phyloP scores from a whole-genome alignment of 23 tunicate genomes.

The Ascidia mentula region DNA sequence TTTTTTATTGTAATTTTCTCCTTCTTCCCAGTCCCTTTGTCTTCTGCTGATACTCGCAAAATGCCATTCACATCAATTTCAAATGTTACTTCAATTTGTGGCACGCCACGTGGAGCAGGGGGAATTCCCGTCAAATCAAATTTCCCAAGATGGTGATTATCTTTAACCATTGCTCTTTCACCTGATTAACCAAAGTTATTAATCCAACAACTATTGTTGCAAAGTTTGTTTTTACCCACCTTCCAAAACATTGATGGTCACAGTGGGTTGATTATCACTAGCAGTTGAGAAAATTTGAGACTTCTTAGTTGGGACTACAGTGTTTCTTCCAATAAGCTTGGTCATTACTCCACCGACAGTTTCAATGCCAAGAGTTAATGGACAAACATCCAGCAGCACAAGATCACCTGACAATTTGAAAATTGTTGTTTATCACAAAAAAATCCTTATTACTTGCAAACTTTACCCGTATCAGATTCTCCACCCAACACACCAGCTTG shows the following conservation, averaged over 20 bases:
- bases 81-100: conserved; percentile 97
- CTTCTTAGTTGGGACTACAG: conserved; percentile 98
- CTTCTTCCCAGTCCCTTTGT: conserved; percentile 97
- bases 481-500: conserved; percentile 98
- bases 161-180: conserved; percentile 97
- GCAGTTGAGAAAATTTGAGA: conserved; percentile 98
- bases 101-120: conserved; percentile 96
- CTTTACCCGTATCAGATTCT: conserved; percentile 80
- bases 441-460: not conserved
- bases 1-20: conserved; percentile 92
- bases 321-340: conserved; percentile 89
- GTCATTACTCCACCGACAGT: conserved; percentile 99
- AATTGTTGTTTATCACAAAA: not conserved
- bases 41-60: conserved; percentile 95
- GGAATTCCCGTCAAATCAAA: conserved; percentile 98
- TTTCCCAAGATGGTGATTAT: conserved; percentile 95
- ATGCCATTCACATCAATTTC: conserved; percentile 99
- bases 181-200: conserved; percentile 37
- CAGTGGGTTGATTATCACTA: conserved; percentile 97
- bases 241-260: conserved; percentile 93
- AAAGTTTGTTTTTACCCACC: conserved; percentile 32
- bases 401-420: conserved; percentile 58
- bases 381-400: conserved; percentile 93
- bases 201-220: not conserved
- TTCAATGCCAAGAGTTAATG: conserved; percentile 98